A percentile compares a stretch with the other conserved stretches of the same genome.
Evolutionary conservation across 2,888 invertebrate species (phyloP).

Genomic region (Scaeva pyrastri): DNA sequence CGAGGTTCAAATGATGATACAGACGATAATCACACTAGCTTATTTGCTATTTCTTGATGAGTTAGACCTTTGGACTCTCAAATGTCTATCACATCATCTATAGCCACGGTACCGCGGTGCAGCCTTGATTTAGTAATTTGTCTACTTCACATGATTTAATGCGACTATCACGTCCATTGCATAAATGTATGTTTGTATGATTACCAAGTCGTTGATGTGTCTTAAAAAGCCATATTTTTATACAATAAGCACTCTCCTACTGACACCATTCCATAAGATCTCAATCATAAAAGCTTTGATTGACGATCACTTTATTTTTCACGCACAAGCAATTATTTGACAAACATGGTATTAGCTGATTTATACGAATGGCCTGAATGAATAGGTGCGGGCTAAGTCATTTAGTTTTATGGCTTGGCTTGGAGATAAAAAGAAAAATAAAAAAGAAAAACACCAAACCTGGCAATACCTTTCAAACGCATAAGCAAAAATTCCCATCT

Average conservation of each 20-base stretch:
- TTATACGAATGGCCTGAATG: slow-evolving; percentile 9
- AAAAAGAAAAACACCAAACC: slow-evolving; percentile 18
- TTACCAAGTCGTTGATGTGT: background rate
- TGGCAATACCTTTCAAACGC: slow-evolving; percentile 59
- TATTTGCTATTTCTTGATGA: too few species aligned
- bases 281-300: slow-evolving; percentile 25
- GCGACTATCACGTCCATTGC: background rate
- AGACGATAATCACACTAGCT: too few species aligned
- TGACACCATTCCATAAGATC: slow-evolving; percentile 29
- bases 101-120: too few species aligned
- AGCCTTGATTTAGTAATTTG: background rate
- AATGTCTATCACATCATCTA: too few species aligned
- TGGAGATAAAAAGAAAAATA: background rate
- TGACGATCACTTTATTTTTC: slow-evolving; percentile 36
- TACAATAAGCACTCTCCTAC: slow-evolving; percentile 12
- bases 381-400: slow-evolving; percentile 6
- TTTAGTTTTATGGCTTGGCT: background rate
- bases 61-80: too few species aligned
- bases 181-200: background rate
- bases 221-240: background rate
- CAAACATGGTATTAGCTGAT: slow-evolving; percentile 26
- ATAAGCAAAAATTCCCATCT: slow-evolving; percentile 53
- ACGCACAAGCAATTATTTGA: slow-evolving; percentile 15
- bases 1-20: too few species aligned
- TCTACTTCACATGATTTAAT: background rate